phyloP scores from a whole-genome alignment of 35 echinoderm and acorn worm genomes.

The Amphiura filiformis region DNA sequence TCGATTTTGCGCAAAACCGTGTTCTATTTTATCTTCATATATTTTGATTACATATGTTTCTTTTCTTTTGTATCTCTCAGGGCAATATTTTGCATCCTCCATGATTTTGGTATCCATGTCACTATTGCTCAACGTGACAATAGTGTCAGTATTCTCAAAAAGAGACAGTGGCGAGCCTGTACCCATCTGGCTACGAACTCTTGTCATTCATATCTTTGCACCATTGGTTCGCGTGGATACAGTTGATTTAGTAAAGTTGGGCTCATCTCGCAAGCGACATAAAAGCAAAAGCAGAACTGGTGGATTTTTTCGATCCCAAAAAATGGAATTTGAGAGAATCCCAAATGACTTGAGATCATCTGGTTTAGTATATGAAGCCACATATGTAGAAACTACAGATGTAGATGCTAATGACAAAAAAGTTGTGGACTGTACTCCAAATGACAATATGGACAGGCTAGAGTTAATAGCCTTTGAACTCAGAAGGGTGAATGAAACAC shows the following conservation, averaged over 20 bases:
- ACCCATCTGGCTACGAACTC: constrained; percentile 49
- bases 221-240: constrained; percentile 58
- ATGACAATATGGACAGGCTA: constrained; percentile 33
- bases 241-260: constrained; percentile 13
- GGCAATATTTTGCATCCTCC: constrained; percentile 76
- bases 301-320: constrained; percentile 5
- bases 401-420: not conserved
- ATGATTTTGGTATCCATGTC: constrained; percentile 91
- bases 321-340: constrained; percentile 16
- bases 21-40: too few species aligned
- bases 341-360: not conserved
- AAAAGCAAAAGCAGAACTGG: constrained; percentile 22
- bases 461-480: constrained; percentile 63
- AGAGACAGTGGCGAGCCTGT: constrained; percentile 53
- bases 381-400: too few species aligned
- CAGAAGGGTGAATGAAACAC: constrained; percentile 66
- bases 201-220: constrained; percentile 45
- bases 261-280: not conserved
- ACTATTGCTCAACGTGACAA: constrained; percentile 75
- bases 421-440: constrained; percentile 34
- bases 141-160: constrained; percentile 71
- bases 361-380: not conserved
- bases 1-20: too few species aligned
- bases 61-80: constrained; percentile 27
- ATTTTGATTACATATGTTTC: too few species aligned